These are phyloP conservation scores for Eupeodes latifasciatus DNA, from an alignment of 2,888 invertebrate species.

Conservation along the genomic window DNA sequence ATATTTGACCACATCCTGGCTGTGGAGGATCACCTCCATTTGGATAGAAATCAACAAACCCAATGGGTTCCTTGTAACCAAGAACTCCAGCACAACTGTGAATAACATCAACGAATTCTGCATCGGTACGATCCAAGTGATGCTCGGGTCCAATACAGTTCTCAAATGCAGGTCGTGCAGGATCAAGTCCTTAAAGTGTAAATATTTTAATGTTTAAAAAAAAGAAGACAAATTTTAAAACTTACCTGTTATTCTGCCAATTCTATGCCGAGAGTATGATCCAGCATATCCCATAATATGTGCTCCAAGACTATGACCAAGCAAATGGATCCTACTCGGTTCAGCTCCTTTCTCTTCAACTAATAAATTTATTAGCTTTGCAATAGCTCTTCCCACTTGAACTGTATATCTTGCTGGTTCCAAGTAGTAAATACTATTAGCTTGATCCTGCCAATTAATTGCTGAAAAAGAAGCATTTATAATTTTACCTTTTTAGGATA, in stretches of 20 bases:
- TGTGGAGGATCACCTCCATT: constrained; percentile 88
- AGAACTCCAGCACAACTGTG: constrained; percentile 89
- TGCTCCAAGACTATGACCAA: constrained; percentile 86
- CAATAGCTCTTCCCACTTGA: constrained; percentile 82
- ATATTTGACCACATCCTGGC: constrained; percentile 87
- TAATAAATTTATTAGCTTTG: constrained; percentile 82
- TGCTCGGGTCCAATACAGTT: constrained; percentile 83
- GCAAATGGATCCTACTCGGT: constrained; percentile 81
- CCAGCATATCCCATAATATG: constrained; percentile 87
- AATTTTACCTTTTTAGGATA: neutral
- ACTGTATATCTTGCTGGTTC: constrained; percentile 82
- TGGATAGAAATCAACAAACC: constrained; percentile 91
- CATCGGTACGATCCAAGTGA: constrained; percentile 87
- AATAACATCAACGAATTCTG: constrained; percentile 90
- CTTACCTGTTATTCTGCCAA: constrained; percentile 87
- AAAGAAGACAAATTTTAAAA: neutral
- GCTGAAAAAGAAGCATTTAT: constrained; percentile 72
- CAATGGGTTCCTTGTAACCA: constrained; percentile 86
- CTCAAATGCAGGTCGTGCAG: constrained; percentile 85
- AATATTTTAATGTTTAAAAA: constrained; percentile 6
- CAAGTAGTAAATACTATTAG: constrained; percentile 82
- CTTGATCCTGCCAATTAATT: constrained; percentile 83
- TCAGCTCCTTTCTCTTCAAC: constrained; percentile 82
- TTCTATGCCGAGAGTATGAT: constrained; percentile 83
- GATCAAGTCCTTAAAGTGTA: constrained; percentile 87